Percentiles rank a stretch among this genome's conserved stretches.
These are phyloP conservation scores for Cossypha dichroa DNA, from an alignment of 2,797 vertebrate species.

Conservation along the genomic window DNA sequence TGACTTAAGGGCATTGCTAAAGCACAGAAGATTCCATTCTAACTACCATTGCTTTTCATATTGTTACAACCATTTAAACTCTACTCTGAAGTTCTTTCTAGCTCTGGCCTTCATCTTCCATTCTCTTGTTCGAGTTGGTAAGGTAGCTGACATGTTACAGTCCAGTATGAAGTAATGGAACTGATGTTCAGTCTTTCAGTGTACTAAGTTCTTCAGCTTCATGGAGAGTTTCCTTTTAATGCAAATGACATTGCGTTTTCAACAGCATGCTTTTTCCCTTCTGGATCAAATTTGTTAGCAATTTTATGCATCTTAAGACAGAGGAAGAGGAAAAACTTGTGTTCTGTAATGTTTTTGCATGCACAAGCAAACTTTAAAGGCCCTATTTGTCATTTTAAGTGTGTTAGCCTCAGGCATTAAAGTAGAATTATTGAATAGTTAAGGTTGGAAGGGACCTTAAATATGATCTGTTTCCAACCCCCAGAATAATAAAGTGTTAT, in stretches of 20 bases:
- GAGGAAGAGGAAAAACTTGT: neutral
- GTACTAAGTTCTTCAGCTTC: neutral
- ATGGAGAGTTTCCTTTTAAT: neutral
- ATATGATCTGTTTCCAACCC: neutral
- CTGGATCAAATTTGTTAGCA: neutral
- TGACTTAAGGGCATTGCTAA: neutral
- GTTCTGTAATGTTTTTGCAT: neutral
- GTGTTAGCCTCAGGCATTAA: neutral
- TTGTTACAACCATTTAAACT: neutral
- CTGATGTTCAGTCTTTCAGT: neutral
- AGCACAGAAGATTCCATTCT: neutral
- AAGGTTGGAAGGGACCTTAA: neutral
- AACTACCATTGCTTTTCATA: neutral
- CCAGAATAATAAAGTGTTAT: neutral
- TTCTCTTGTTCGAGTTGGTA: neutral
- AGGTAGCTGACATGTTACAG: neutral
- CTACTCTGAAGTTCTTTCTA: neutral
- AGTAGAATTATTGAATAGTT: neutral
- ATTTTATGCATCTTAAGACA: neutral
- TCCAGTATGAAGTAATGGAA: neutral
- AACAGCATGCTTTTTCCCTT: neutral
- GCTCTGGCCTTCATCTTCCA: neutral
- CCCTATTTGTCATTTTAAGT: neutral
- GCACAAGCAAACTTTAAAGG: neutral
- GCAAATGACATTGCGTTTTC: neutral